Percentiles rank a stretch among this genome's conserved stretches.
phyloP scores from a whole-genome alignment of 2,797 vertebrate genomes.

The Chaenodraco wilsoni region DNA sequence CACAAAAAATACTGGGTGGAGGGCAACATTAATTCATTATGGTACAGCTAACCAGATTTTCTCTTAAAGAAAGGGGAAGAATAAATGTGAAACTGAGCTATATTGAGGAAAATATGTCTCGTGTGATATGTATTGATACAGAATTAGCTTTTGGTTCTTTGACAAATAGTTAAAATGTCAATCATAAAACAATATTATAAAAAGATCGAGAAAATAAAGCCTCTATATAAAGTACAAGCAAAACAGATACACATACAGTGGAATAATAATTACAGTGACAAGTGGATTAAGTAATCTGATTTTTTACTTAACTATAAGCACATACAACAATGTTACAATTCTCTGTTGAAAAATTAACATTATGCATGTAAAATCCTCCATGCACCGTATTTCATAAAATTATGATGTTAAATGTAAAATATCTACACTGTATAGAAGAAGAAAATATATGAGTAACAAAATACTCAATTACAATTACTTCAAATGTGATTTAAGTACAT shows the following conservation, averaged over 20 bases:
- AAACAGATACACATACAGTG: conserved; percentile 2
- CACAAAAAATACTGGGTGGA: conserved; percentile 19
- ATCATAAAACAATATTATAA: no score
- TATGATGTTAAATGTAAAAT: no score
- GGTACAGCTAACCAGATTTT: conserved; percentile 15
- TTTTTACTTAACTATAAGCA: neutral
- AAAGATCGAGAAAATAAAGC: neutral
- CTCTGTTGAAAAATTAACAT: no score
- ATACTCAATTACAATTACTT: no score
- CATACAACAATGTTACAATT: neutral
- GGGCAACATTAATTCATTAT: conserved; percentile 14
- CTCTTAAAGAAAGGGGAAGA: neutral
- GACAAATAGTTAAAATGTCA: no score
- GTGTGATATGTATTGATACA: no score
- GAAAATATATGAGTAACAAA: no score
- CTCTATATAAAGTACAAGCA: neutral
- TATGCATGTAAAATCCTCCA: no score
- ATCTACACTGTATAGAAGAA: no score
- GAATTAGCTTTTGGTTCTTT: no score
- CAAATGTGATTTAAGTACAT: no score
- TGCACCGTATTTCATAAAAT: no score
- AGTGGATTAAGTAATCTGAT: neutral
- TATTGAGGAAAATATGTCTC: neutral
- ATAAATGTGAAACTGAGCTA: neutral
- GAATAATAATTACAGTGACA: neutral